Base-by-base conservation (phyloP, 2,113 vertebrate species). In the Cephalopterus ornatus region DNA sequence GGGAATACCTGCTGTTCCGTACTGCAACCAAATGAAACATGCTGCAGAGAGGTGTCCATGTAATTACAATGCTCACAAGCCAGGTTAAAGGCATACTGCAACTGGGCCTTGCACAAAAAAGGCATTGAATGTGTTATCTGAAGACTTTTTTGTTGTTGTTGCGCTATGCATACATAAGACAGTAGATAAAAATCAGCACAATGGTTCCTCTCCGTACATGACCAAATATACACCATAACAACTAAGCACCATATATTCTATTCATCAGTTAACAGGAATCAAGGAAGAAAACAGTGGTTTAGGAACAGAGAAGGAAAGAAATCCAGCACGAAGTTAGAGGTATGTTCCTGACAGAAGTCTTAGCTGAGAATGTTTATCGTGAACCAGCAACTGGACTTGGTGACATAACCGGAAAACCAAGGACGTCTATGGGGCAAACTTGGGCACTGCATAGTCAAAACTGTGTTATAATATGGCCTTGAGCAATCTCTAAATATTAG, bases 111-210 rank as follows among this genome's bases (percentile, higher is more conserved):
- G 56, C 85, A 83, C 1, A 8, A 62, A 78, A 87, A 93, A 96
- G 95, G 91, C 61, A 67, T 67, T 89, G 49, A 76, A 50, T 65
- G 71, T 82, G 41, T 63, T 84, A 46, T 89, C 72, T 76, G 53
- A 83, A 78, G 41, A 78, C 12, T 17, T 39, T 42, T 30, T 35
- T 63, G 39, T 58, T 72, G 42, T 61, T 14, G 5, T 55, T 86
- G 62, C 79, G 61, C 59, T 95, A 83, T 26, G 65, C 50, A 39
- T 28, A 73, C 28, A 22, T 33, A 39, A 30, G 67, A 92, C 75
- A 93, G 55, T 15, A 96, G 80, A 81, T 33, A 91, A 94, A 84
- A 92, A 75, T 58, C 83, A 93, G 83, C 76, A 88, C 61, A 92
- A 68, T n/a, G 11, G 17, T 62, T 91, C 62, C 49, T 76, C 23